These are phyloP conservation scores for Rhimphoctona megacephalus DNA, from an alignment of 2,888 invertebrate species.

Conservation along the genomic window DNA sequence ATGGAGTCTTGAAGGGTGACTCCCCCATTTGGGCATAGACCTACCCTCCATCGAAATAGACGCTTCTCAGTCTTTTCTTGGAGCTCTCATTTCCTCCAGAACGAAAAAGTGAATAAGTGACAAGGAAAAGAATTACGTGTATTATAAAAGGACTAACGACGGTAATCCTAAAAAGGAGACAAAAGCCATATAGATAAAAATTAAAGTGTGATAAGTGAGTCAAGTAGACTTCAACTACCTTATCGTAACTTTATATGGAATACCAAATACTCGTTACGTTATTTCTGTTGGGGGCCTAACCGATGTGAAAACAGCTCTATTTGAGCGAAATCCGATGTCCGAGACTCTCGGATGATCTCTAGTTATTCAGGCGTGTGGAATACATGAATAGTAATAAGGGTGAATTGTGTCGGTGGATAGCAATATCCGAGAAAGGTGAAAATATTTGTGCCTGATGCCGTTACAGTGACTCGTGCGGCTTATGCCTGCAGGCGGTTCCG, in stretches of 20 bases:
- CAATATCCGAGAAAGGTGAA: constrained; percentile 37
- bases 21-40: not conserved
- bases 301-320: constrained; percentile 1
- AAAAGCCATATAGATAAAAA: not conserved
- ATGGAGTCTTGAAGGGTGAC: constrained; percentile 7
- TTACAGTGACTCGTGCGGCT: constrained; percentile 11
- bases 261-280: not conserved
- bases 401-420: constrained; percentile 16
- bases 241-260: not conserved
- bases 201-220: not conserved
- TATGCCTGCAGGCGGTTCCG: not conserved
- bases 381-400: constrained; percentile 60
- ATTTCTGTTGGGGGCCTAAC: not conserved
- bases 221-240: not conserved
- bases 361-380: constrained; percentile 46
- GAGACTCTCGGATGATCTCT: constrained; percentile 45
- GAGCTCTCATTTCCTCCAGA: not conserved
- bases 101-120: constrained; percentile 22
- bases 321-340: constrained; percentile 16
- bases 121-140: not conserved
- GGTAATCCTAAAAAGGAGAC: not conserved
- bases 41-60: constrained; percentile 1
- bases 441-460: constrained; percentile 52
- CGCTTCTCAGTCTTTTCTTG: not conserved
- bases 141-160: not conserved